Evolutionary conservation across 2,113 vertebrate genomes (phyloP).

Genomic region (Elephantulus edwardii): DNA sequence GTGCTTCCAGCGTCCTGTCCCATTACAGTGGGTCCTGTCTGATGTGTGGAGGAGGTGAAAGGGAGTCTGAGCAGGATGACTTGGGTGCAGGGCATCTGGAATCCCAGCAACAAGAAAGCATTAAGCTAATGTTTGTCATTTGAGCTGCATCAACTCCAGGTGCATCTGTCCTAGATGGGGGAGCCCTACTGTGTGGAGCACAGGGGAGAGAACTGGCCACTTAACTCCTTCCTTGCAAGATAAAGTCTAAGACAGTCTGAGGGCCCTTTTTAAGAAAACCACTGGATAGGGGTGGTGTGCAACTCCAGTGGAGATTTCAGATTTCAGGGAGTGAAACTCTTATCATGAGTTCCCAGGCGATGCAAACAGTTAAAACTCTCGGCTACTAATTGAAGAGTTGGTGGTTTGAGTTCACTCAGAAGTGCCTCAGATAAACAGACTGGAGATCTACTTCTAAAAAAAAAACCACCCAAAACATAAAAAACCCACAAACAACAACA

Average conservation of each 20-base stretch:
- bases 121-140: not conserved
- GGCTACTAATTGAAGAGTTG: not conserved
- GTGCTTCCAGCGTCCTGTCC: fast-evolving
- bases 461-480: no score
- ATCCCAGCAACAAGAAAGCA: not conserved
- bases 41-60: no score
- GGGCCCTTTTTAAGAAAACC: no score
- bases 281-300: not conserved
- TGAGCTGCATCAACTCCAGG: fast-evolving
- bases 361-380: not conserved
- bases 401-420: not conserved
- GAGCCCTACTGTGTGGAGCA: not conserved
- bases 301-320: fast-evolving
- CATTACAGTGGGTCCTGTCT: fast-evolving
- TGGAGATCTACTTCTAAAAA: no score
- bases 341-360: not conserved
- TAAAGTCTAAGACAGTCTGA: fast-evolving
- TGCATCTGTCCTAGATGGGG: not conserved
- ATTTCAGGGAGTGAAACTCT: no score
- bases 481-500: no score
- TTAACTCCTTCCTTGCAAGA: not conserved
- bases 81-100: not conserved
- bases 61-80: fast-evolving
- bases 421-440: not conserved
- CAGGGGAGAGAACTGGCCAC: not conserved